Percentiles rank a stretch among this genome's conserved stretches.
phyloP scores from a whole-genome alignment of 2,888 invertebrate species.

The Coleophora flavipennella region DNA sequence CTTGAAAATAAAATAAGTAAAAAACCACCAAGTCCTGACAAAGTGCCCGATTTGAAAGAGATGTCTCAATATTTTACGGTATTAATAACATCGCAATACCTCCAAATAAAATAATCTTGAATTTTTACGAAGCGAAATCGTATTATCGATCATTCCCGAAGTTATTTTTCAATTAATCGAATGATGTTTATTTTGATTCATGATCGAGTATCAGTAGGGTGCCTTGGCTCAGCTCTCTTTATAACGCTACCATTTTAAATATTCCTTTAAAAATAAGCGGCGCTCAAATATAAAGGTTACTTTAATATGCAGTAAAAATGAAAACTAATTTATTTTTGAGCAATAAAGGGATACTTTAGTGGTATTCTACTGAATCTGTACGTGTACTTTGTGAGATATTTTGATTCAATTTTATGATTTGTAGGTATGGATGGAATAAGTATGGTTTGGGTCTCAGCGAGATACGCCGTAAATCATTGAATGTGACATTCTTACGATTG shows the following conservation, averaged over 20 bases:
- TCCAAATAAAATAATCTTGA: conserved; percentile 22
- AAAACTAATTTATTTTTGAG: conserved; percentile 61
- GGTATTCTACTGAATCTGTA: conserved; percentile 49
- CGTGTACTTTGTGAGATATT: conserved; percentile 19
- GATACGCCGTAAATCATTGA: conserved; percentile 57
- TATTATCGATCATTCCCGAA: conserved; percentile 14
- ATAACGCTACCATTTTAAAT: conserved; percentile 26
- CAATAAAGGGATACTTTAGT: conserved; percentile 53
- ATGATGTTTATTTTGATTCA: conserved; percentile 53
- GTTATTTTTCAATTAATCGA: conserved; percentile 48
- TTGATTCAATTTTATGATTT: conserved; percentile 41
- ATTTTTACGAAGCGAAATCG: conserved; percentile 28
- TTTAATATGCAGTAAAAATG: conserved; percentile 68
- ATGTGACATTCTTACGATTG: conserved; percentile 48
- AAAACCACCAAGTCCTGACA: background rate
- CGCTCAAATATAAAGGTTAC: conserved; percentile 60
- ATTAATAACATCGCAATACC: conserved; percentile 19
- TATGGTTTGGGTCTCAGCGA: conserved; percentile 52
- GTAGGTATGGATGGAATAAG: conserved; percentile 45
- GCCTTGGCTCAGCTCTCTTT: conserved; percentile 21
- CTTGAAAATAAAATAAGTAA: too few relatives aligned
- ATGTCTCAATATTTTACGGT: conserved; percentile 21
- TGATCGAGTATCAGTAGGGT: conserved; percentile 43
- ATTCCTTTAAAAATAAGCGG: conserved; percentile 41
- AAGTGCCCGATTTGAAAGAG: conserved; percentile 3